Base-by-base conservation (phyloP, 2,797 vertebrate genomes). In the Liasis olivaceus region DNA sequence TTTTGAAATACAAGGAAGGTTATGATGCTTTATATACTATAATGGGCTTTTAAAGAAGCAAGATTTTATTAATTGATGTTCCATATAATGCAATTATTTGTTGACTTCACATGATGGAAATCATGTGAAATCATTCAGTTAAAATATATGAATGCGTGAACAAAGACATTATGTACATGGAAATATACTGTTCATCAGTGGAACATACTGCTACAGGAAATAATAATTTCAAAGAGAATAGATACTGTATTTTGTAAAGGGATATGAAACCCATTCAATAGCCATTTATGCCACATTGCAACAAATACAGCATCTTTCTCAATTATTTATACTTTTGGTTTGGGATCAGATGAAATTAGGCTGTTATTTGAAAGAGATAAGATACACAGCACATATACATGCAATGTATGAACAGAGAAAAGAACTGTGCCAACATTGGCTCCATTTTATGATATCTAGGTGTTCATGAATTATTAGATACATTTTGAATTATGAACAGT, bases 281-380 rank as follows among this genome's bases (percentile, higher is more conserved):
- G 28, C 47, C 63, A 84, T 9, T 64, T 22, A 58, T 47, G 24
- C 22, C 31, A 31, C 62, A 89, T 47, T 36, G 36, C 8, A 58
- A 86, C 51, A 66, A 85, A 90, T 51, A 64, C 22, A 86, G 54
- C 20, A 47, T 88, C 59, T 17, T 72, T 26, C 12, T 0, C 60
- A 87, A 87, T 87, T 77, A 88, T 87, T 56, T 87, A 56, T 62
- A 81, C 58, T 26, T 87, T 59, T 87, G 62, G 59, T 85, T 85
- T 85, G 28, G 77, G 47, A 59, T n/a, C 77, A 51, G 47, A 8
- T 36, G 60, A 87, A 31, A 42, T 81, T 90, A 77, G 81, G 13
- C 36, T 90, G 9, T 17, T 81, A 81, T 42, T 42, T 77, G 69
- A 77, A 42, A 77, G 42, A 42, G 69, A 42, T 77, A 77, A 22